Evolutionary conservation across 2,113 vertebrate species (phyloP).

Genomic region (Dipodomys spectabilis): DNA sequence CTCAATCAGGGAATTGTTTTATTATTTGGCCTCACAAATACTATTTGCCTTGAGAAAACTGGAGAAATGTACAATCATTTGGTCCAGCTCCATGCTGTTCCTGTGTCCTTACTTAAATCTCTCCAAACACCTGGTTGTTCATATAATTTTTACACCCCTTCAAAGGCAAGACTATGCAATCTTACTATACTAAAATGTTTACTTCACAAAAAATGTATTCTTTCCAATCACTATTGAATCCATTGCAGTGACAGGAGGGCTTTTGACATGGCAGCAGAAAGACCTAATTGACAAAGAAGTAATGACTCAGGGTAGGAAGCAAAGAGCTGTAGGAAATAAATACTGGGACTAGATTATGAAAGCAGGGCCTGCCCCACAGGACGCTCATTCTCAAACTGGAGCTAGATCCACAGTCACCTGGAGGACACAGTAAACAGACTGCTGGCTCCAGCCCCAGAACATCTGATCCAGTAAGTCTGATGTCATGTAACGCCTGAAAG

Average conservation of each 20-base stretch:
- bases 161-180: neutral
- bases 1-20: slow-evolving; percentile 1
- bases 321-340: neutral
- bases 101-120: neutral
- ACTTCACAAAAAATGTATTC: neutral
- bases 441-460: neutral
- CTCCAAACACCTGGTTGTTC: neutral
- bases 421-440: neutral
- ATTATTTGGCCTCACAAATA: slow-evolving; percentile 5
- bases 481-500: neutral
- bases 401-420: neutral
- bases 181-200: slow-evolving; percentile 9
- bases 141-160: slow-evolving; percentile 8
- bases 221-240: neutral
- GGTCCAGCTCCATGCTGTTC: neutral
- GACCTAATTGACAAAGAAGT: neutral
- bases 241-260: neutral
- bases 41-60: slow-evolving; percentile 24
- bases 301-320: neutral
- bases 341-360: neutral
- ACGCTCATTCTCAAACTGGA: neutral
- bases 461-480: neutral
- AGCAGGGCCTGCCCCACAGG: too few species aligned
- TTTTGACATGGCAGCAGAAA: neutral
- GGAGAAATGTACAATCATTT: neutral